Conservation (phyloP, 2,888 invertebrate genomes). For the Chaitophorus viminalis region DNA sequence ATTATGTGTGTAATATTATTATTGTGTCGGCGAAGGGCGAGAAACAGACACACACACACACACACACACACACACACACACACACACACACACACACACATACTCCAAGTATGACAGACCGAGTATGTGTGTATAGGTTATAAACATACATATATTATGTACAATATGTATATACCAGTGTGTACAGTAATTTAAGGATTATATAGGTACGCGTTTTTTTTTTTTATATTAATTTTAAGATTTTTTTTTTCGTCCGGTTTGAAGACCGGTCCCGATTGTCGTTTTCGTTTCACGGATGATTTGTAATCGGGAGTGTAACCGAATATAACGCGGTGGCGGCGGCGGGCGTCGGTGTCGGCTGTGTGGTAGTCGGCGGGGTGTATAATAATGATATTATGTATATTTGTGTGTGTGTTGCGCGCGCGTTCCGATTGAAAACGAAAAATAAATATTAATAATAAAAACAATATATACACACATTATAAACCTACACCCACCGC, state of each 20-base stretch:
- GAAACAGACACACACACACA: conserved; percentile 5
- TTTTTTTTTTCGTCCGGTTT: conserved; percentile 46
- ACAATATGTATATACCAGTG: not conserved
- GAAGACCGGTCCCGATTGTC: conserved; percentile 61
- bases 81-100: not conserved
- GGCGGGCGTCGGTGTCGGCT: not conserved
- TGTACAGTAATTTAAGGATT: conserved; percentile 52
- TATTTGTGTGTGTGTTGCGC: not conserved
- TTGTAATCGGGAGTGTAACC: conserved; percentile 60
- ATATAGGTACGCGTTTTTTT: conserved; percentile 49
- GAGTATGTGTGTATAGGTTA: not conserved
- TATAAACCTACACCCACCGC: no score
- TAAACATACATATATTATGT: no score
- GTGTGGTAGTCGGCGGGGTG: no score
- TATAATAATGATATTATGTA: no score
- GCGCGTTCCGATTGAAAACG: conserved; percentile 49
- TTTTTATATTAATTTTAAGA: not conserved
- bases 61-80: not conserved
- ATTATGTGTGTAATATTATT: conserved; percentile 27
- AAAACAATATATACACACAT: no score
- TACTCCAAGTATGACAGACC: not conserved
- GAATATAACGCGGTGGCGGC: conserved; percentile 33
- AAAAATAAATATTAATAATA: not conserved
- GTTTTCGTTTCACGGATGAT: conserved; percentile 62
- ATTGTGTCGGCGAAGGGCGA: conserved; percentile 34